These are phyloP conservation scores for Ochropleura leucogaster DNA, from an alignment of 2,888 invertebrate genomes.

Conservation along the genomic window DNA sequence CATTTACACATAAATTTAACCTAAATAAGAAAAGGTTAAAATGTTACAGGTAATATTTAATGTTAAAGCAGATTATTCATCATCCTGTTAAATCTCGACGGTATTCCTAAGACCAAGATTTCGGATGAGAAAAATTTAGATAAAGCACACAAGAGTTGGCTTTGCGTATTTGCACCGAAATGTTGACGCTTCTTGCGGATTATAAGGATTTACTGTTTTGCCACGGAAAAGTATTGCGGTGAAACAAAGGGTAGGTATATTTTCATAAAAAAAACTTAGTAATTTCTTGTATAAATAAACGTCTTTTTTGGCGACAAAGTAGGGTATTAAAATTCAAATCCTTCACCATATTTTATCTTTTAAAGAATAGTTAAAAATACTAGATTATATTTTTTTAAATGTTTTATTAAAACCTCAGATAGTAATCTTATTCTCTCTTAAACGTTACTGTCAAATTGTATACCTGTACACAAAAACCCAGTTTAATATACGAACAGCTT, in stretches of 20 bases:
- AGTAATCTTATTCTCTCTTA: neutral
- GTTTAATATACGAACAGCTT: constrained; percentile 62
- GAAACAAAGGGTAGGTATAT: constrained; percentile 55
- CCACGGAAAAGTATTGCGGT: constrained; percentile 65
- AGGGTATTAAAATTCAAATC: constrained; percentile 9
- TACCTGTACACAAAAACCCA: constrained; percentile 29
- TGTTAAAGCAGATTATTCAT: constrained; percentile 58
- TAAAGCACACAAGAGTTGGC: constrained; percentile 67
- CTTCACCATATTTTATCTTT: constrained; percentile 1
- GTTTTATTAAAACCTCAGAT: neutral
- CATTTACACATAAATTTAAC: neutral
- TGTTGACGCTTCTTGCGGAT: constrained; percentile 73
- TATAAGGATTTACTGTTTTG: constrained; percentile 73
- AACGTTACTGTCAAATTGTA: constrained; percentile 4
- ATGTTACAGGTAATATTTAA: constrained; percentile 48
- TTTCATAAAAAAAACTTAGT: constrained; percentile 55
- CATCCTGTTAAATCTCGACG: constrained; percentile 38
- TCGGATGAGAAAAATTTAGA: constrained; percentile 61
- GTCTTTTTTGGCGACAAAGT: constrained; percentile 20
- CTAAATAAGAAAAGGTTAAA: neutral
- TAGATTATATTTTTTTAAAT: neutral
- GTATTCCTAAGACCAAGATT: constrained; percentile 62
- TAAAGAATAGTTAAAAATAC: neutral
- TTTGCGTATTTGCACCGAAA: constrained; percentile 72
- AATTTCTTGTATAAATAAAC: constrained; percentile 26